A percentile compares a stretch with the other conserved stretches of the same genome.
These are phyloP conservation scores for Seira ritae DNA, from an alignment of 2,888 invertebrate genomes.

Conservation along the genomic window DNA sequence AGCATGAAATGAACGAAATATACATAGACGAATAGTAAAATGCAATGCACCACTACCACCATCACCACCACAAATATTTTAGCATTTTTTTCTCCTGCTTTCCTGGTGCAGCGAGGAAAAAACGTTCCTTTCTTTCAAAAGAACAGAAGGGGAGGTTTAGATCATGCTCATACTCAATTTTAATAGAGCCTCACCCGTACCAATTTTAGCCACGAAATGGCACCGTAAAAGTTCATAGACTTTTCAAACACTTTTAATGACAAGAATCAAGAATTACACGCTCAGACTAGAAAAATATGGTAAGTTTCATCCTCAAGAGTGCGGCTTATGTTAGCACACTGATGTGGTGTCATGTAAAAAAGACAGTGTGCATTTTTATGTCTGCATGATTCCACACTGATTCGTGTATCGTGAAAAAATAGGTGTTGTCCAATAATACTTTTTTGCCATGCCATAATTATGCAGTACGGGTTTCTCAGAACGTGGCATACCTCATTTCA, in stretches of 20 bases:
- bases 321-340: neutral
- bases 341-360: neutral
- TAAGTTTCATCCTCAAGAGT: neutral
- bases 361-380: neutral
- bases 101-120: neutral
- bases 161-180: constrained; percentile 18
- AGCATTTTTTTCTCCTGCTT: neutral
- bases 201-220: constrained; percentile 16
- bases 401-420: neutral
- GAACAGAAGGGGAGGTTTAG: constrained; percentile 12
- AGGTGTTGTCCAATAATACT: constrained; percentile 26
- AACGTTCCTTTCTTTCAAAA: neutral
- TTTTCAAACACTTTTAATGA: constrained; percentile 20
- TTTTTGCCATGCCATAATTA: constrained; percentile 37
- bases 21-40: too few species aligned
- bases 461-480: constrained; percentile 30
- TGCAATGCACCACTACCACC: constrained; percentile 10
- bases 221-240: constrained; percentile 7
- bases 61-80: constrained; percentile 1
- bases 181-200: constrained; percentile 19
- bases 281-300: neutral
- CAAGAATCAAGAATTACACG: neutral
- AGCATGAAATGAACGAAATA: constrained; percentile 53
- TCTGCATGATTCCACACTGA: neutral
- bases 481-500: neutral